Conservation (phyloP, 2,888 invertebrate species). For the Brenthis hecate region DNA sequence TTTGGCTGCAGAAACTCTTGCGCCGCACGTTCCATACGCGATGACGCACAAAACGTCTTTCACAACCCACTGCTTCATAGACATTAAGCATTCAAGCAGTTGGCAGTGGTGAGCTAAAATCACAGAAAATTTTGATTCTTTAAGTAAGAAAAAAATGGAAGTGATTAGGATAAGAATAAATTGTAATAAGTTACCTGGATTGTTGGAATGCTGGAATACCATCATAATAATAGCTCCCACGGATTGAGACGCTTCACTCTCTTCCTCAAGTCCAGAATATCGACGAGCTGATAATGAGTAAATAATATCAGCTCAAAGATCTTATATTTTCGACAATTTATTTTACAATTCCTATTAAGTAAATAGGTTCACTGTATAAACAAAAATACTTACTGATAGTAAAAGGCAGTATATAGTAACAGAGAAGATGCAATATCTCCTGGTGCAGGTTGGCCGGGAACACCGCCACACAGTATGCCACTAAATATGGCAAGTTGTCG, state of each 20-base stretch:
- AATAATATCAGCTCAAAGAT: neutral
- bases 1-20: constrained; percentile 97
- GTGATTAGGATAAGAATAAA: neutral
- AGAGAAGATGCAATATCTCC: constrained; percentile 96
- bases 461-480: constrained; percentile 96
- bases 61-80: constrained; percentile 93
- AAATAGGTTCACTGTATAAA: neutral
- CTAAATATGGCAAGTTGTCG: constrained; percentile 96
- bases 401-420: constrained; percentile 97
- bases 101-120: constrained; percentile 95
- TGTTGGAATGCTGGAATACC: constrained; percentile 97
- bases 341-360: neutral
- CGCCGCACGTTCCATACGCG: constrained; percentile 97
- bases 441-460: constrained; percentile 95
- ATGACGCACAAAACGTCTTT: constrained; percentile 97
- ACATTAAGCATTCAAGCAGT: constrained; percentile 97
- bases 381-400: constrained; percentile 90
- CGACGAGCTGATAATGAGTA: constrained; percentile 81
- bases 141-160: no score
- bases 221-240: constrained; percentile 97
- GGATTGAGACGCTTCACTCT: constrained; percentile 91
- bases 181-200: constrained; percentile 86
- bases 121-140: no score
- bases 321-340: neutral
- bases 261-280: constrained; percentile 86